phyloP scores from a whole-genome alignment of 2,797 vertebrate genomes.

The Enteromius radiatus region DNA sequence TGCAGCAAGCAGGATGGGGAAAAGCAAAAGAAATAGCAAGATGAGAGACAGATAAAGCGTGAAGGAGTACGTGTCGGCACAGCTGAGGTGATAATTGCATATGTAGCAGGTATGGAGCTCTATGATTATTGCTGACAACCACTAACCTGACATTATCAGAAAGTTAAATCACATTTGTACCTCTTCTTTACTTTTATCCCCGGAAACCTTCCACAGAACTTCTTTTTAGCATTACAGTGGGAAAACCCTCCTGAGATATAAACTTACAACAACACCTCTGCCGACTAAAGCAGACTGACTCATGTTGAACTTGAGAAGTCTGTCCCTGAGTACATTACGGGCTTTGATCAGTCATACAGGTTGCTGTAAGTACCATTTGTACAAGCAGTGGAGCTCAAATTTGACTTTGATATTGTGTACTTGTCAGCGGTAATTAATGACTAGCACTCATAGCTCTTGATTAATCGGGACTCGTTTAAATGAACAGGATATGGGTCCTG shows the following conservation, averaged over 20 bases:
- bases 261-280: conserved; percentile 22
- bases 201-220: background rate
- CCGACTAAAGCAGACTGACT: conserved; percentile 17
- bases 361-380: conserved; percentile 11
- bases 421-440: conserved; percentile 49
- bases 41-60: conserved; percentile 6
- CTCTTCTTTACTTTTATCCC: conserved; percentile 6
- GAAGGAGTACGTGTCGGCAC: background rate
- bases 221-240: conserved; percentile 9
- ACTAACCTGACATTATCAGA: conserved; percentile 30
- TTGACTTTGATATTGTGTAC: conserved; percentile 42
- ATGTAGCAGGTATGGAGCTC: conserved; percentile 15
- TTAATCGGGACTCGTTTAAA: conserved; percentile 55
- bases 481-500: conserved; percentile 49
- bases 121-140: conserved; percentile 33
- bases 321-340: conserved; percentile 3
- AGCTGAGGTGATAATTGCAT: conserved; percentile 35
- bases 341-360: conserved; percentile 17
- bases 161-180: background rate
- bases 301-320: conserved; percentile 23
- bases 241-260: conserved; percentile 5
- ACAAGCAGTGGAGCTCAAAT: conserved; percentile 11
- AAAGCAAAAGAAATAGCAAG: conserved; percentile 11
- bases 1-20: conserved; percentile 20
- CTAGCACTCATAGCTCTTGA: conserved; percentile 46